These are phyloP conservation scores for Mus spretus DNA, from an alignment of 2,797 vertebrate genomes.

Conservation along the genomic window DNA sequence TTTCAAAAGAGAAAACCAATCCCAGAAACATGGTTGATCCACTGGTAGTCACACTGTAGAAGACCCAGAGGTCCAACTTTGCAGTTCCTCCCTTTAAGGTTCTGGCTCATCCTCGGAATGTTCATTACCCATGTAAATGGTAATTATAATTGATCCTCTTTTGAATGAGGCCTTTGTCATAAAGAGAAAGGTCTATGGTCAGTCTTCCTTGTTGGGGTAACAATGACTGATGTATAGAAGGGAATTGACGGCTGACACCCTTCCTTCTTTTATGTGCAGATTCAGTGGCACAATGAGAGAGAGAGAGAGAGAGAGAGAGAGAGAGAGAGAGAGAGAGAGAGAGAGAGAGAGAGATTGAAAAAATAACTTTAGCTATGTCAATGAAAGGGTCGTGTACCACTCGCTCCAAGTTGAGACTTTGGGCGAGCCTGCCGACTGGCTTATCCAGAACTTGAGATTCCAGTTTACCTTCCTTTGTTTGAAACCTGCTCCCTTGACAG, in stretches of 20 bases:
- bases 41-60: fast-evolving
- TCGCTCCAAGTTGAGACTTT: background rate
- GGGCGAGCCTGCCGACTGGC: background rate
- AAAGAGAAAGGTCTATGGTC: background rate
- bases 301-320: no score
- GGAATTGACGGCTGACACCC: background rate
- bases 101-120: background rate
- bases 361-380: background rate
- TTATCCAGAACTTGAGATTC: background rate
- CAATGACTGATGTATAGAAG: background rate
- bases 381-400: background rate
- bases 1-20: background rate
- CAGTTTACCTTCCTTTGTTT: background rate
- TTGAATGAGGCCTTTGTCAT: background rate
- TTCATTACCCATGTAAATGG: background rate
- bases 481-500: background rate
- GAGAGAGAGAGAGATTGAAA: background rate
- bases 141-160: background rate
- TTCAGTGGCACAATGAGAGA: background rate
- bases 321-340: no score
- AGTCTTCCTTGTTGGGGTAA: background rate
- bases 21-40: background rate
- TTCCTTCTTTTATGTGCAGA: background rate
- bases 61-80: background rate
- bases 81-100: background rate